These are phyloP conservation scores for Megastigmus dorsalis DNA, from an alignment of 2,888 invertebrate species.

Conservation along the genomic window DNA sequence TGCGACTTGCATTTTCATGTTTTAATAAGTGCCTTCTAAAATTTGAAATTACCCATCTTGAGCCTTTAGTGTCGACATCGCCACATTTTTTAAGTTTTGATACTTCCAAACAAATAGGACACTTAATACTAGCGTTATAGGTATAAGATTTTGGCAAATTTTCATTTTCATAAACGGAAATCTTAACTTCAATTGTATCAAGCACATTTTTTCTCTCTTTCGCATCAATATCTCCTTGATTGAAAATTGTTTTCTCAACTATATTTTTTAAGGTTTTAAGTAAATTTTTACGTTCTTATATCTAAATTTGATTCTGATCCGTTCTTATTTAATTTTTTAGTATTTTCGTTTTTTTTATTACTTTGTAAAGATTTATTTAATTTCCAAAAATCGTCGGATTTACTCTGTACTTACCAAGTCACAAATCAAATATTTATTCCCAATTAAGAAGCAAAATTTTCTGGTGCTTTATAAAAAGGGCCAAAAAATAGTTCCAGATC, in stretches of 20 bases:
- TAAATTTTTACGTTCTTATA: background rate
- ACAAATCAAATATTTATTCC: background rate
- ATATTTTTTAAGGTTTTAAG: background rate
- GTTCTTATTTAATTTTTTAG: no score
- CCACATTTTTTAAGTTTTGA: background rate
- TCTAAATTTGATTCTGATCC: background rate
- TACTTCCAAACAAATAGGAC: background rate
- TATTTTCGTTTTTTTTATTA: no score
- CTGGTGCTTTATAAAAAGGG: background rate
- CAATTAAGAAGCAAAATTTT: background rate
- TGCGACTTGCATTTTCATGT: slow-evolving; percentile 4
- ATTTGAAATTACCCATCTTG: slow-evolving; percentile 2
- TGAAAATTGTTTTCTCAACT: background rate
- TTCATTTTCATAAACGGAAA: background rate
- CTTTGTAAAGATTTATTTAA: background rate
- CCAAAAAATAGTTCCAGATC: background rate
- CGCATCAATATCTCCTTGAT: no score
- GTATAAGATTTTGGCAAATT: background rate
- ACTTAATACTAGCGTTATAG: background rate
- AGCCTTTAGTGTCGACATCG: background rate
- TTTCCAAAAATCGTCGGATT: slow-evolving; percentile 4
- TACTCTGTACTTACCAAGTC: no score
- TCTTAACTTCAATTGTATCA: background rate
- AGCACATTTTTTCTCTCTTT: background rate
- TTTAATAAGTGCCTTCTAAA: background rate